Evolutionary conservation across 2,797 vertebrate species (phyloP).

Genomic region (Miichthys miiuy): DNA sequence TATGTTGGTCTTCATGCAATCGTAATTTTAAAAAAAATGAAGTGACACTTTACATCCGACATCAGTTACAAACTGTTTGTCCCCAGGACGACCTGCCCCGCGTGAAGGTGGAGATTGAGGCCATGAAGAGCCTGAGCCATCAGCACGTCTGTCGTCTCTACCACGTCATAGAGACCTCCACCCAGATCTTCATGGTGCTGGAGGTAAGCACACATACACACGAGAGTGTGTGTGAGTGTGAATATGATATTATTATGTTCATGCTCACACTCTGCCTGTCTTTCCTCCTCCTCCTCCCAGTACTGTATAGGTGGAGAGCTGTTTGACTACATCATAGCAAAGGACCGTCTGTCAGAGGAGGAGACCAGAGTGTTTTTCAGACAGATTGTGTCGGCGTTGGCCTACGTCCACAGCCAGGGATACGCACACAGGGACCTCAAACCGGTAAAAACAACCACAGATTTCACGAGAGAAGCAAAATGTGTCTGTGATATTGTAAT

Average conservation of each 20-base stretch:
- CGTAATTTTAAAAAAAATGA: too few relatives aligned
- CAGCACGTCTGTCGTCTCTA: conserved; percentile 95
- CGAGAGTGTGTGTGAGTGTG: too few relatives aligned
- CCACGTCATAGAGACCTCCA: conserved; percentile 93
- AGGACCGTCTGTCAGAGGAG: conserved; percentile 92
- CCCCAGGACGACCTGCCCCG: conserved; percentile 92
- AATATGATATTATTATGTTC: background rate
- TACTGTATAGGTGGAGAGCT: conserved; percentile 97
- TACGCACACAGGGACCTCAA: conserved; percentile 97
- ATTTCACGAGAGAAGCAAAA: background rate
- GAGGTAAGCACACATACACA: conserved; percentile 85
- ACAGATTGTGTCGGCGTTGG: conserved; percentile 94
- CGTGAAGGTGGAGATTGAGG: conserved; percentile 94
- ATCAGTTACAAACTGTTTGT: background rate
- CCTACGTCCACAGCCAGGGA: conserved; percentile 94
- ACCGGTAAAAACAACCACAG: conserved; percentile 85
- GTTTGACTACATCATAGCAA: conserved; percentile 96
- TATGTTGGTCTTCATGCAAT: background rate
- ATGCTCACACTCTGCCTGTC: background rate
- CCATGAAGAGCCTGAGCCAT: conserved; percentile 95
- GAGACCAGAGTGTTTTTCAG: conserved; percentile 94
- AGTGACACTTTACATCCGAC: background rate
- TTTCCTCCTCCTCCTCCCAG: conserved; percentile 73
- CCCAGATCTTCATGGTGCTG: conserved; percentile 94
- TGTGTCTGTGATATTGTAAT: background rate